Evolutionary conservation across 2,113 vertebrate species (phyloP).

Genomic region (Urocolius indicus): DNA sequence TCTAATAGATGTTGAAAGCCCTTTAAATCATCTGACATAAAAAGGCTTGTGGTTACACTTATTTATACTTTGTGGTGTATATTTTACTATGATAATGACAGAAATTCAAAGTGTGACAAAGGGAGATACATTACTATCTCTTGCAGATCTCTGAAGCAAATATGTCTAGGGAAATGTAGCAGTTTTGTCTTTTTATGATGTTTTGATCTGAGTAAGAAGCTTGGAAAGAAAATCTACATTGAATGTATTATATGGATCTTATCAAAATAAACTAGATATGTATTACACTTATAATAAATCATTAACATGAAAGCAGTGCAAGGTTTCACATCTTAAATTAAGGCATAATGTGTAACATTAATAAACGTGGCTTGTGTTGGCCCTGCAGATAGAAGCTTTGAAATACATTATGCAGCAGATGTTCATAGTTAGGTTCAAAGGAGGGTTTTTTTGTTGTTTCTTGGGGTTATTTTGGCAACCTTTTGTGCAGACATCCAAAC

Average conservation of each 20-base stretch:
- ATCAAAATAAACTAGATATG: not conserved
- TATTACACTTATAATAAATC: not conserved
- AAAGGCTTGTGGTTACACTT: not conserved
- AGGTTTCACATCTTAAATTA: not conserved
- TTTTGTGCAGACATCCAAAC: not conserved
- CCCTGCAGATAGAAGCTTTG: not conserved
- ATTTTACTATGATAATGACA: not conserved
- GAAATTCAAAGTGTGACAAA: not conserved
- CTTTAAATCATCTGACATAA: not conserved
- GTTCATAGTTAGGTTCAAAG: not conserved
- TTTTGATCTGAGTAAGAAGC: not conserved
- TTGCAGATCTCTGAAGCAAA: not conserved
- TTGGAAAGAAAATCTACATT: not conserved
- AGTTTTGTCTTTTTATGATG: not conserved
- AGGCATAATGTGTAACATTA: not conserved
- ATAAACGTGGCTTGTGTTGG: not conserved
- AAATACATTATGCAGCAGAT: conserved; percentile 24
- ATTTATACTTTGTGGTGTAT: not conserved
- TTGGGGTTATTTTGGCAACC: not conserved
- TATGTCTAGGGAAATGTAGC: not conserved
- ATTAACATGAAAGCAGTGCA: not conserved
- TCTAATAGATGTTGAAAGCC: not conserved
- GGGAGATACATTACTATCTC: not conserved
- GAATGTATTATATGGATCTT: not conserved
- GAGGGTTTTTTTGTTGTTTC: not conserved